Evolutionary conservation across 2,113 vertebrate species (phyloP).

Genomic region (Ciconia maguari): DNA sequence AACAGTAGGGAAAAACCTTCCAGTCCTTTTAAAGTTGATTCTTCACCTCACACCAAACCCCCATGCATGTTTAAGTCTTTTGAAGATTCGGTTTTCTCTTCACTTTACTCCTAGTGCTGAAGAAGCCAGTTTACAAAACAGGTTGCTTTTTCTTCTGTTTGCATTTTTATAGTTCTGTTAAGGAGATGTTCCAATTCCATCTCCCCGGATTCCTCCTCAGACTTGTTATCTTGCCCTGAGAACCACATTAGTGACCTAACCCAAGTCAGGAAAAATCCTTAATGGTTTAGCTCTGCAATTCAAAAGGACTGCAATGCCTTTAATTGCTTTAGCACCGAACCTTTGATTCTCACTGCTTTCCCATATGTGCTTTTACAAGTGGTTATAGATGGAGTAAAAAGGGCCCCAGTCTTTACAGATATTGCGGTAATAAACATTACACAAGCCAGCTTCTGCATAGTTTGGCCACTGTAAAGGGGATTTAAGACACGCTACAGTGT

Average conservation of each 20-base stretch:
- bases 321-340: neutral
- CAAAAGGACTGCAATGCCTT: neutral
- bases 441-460: neutral
- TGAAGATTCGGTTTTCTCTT: neutral
- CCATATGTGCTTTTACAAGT: neutral
- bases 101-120: neutral
- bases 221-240: neutral
- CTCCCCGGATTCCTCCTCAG: neutral
- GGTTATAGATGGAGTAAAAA: neutral
- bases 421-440: neutral
- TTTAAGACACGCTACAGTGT: neutral
- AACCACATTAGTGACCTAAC: neutral
- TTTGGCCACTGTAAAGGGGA: neutral
- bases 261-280: neutral
- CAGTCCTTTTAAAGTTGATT: neutral
- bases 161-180: neutral
- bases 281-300: neutral
- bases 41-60: neutral
- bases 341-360: neutral
- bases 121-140: neutral
- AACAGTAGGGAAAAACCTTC: neutral
- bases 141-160: neutral
- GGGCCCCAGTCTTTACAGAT: neutral
- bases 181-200: neutral
- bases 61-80: neutral